Evolutionary conservation across 2,888 invertebrate species (phyloP).

Genomic region (Ptychoptera contaminata): DNA sequence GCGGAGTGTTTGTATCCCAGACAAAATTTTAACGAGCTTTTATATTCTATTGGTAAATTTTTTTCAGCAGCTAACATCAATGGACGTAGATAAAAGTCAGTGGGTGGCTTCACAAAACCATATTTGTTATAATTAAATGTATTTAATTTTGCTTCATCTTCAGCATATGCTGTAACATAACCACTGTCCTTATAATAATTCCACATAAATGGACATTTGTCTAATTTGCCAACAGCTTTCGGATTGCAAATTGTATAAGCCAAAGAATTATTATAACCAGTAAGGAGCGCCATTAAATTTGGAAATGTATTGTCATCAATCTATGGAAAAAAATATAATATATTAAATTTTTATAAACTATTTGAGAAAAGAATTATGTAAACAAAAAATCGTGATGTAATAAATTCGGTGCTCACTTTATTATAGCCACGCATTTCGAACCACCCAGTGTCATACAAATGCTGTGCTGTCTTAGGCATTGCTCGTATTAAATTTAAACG

Average conservation of each 20-base stretch:
- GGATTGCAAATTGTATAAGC: conserved; percentile 36
- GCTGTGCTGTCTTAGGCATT: conserved; percentile 54
- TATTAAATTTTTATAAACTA: not conserved
- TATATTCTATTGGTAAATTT: conserved; percentile 32
- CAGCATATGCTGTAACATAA: conserved; percentile 65
- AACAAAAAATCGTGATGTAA: not conserved
- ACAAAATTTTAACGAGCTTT: conserved; percentile 39
- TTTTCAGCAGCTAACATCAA: conserved; percentile 52
- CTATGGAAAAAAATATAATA: conserved; percentile 17
- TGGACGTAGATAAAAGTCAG: conserved; percentile 67
- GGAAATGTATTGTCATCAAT: conserved; percentile 83
- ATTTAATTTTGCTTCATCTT: conserved; percentile 55
- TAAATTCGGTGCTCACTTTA: conserved; percentile 32
- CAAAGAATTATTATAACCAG: conserved; percentile 41
- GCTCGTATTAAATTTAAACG: conserved; percentile 58
- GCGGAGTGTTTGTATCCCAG: conserved; percentile 44
- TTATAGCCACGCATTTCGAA: conserved; percentile 58
- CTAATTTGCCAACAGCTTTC: conserved; percentile 37
- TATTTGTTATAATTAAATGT: conserved; percentile 54
- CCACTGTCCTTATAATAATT: conserved; percentile 50
- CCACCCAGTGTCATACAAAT: conserved; percentile 52
- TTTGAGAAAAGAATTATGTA: not conserved
- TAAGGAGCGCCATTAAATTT: conserved; percentile 68
- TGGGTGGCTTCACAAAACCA: conserved; percentile 57
- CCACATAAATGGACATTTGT: conserved; percentile 65